A percentile compares a stretch with the other conserved stretches of the same genome.
Evolutionary conservation across 2,797 vertebrate species (phyloP).

Genomic region (Vipera latastei): DNA sequence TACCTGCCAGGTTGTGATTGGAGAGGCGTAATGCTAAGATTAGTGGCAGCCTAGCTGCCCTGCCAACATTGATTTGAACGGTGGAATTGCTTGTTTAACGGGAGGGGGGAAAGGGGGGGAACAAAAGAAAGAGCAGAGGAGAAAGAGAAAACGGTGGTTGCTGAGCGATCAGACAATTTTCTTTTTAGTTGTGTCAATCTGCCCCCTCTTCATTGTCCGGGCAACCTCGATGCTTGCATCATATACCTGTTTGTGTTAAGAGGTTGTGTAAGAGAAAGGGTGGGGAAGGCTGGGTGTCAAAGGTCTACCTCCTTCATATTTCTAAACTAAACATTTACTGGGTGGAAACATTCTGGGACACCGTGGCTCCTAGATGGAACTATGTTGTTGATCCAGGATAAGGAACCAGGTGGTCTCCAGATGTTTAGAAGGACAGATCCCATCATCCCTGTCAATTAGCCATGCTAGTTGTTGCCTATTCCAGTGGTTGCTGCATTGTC

Average conservation of each 20-base stretch:
- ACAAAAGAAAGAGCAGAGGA: not conserved
- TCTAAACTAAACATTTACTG: not conserved
- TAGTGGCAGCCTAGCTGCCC: constrained; percentile 96
- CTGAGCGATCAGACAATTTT: constrained; percentile 96
- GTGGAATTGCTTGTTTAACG: constrained; percentile 97
- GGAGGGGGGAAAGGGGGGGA: not conserved
- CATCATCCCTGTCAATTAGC: not conserved
- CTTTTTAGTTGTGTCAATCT: constrained; percentile 41
- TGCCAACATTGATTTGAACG: constrained; percentile 99
- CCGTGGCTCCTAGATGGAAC: not conserved
- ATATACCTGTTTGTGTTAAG: constrained; percentile 89
- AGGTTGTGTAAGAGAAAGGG: constrained; percentile 78
- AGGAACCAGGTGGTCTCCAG: not conserved
- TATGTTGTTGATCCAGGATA: not conserved
- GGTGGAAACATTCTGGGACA: not conserved
- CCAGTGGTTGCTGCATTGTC: not conserved
- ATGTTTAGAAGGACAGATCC: not conserved
- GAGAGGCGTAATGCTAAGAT: constrained; percentile 98
- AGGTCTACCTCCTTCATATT: constrained; percentile 73
- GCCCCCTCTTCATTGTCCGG: constrained; percentile 60
- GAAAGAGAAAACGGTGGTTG: constrained; percentile 78
- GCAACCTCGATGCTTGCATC: constrained; percentile 31
- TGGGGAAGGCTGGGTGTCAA: constrained; percentile 41
- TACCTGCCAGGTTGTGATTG: constrained; percentile 97
- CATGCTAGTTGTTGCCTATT: not conserved